Evolutionary conservation across 2,888 invertebrate species (phyloP), one percentile per base, ranked within the genome.

Genomic region (Bembecia ichneumoniformis): DNA sequence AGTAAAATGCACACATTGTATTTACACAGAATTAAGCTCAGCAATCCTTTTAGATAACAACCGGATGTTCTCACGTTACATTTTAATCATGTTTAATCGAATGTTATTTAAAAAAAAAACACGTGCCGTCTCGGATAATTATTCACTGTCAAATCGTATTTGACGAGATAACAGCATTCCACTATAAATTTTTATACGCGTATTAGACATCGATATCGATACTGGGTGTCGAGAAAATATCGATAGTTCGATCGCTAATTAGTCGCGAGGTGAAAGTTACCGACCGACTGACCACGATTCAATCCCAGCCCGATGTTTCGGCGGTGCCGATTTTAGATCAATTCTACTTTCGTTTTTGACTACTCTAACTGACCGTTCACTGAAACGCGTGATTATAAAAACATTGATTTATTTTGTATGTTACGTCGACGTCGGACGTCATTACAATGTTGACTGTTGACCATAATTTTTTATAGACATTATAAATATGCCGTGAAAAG

Each of bases 291-390:
- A 86, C 86, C 86, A 86, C 74, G 73, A 81, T 83, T 68, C 67
- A 63, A 68, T 62, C 60, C 62, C 66, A 57, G 63, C 67, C 60
- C 74, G 75, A 80, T 79, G 81, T 83, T 86, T 84, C 77, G 81
- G 81, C 68, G 68, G 64, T 72, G 74, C 66, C 73, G 79, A 84
- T 82, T 86, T 80, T 82, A 84, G 82, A 83, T 82, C 77, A 78
- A 84, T 79, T 78, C 81, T 77, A 87, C 86, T 87, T 87, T 87
- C 86, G 86, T 82, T 87, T 87, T 84, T 86, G 82, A 78, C 81
- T 82, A 78, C 82, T 82, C 82, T 82, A 80, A 74, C 81, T 77
- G 69, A 70, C 73, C 75, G 63, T 68, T 81, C 80, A 72, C 79
- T 70, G 59, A 78, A 69, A 59, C 54, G 54, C 59, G 63, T 67